Evolutionary conservation across 2,797 vertebrate species (phyloP), one percentile per base, ranked within the genome.

Genomic region (Fringilla coelebs): DNA sequence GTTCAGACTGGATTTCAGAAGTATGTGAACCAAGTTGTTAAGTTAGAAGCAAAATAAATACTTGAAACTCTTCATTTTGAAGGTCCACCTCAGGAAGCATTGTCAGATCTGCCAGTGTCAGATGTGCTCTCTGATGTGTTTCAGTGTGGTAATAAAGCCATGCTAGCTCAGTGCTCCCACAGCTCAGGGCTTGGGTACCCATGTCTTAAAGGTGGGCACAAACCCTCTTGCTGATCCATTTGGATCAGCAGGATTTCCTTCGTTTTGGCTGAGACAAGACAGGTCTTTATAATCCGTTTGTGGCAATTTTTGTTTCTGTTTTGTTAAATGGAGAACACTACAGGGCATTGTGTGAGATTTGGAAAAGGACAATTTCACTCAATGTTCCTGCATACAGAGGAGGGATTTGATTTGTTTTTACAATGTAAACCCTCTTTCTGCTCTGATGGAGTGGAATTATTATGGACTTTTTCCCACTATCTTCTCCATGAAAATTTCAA

Each of bases 81-180:
- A 40, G 7, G 81, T 82, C 18, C 1, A 7, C 26, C 31, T 76
- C 21, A 38, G 54, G 63, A 57, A 66, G 16, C 5, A 8, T 18
- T 8, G 7, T 29, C 22, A 58, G 40, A 29, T 24, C 21, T 73
- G 21, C 5, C 6, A 8, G 8, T 54, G 49, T 36, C 45, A 32
- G 32, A 9, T 22, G 8, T 46, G 10, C 24, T 65, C 34, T 41
- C 9, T 34, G 19, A 12, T 2, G 5, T 32, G 6, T 16, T 40
- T 67, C 36, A 16, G 17, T 4, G 6, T 6, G 58, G 10, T 31
- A 25, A 19, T 1, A 31, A 6, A 10, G 15, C 4, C 2, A 4
- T 2, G 8, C 8, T 5, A 26, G 10, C 7, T 45, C 54, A 12
- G 43, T 7, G 26, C 7, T 49, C 38, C 20, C 12, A 43, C 17